Evolutionary conservation across 2,888 invertebrate genomes (phyloP), one percentile per base, ranked within the genome.

Genomic region (Steinernema carpocapsae): DNA sequence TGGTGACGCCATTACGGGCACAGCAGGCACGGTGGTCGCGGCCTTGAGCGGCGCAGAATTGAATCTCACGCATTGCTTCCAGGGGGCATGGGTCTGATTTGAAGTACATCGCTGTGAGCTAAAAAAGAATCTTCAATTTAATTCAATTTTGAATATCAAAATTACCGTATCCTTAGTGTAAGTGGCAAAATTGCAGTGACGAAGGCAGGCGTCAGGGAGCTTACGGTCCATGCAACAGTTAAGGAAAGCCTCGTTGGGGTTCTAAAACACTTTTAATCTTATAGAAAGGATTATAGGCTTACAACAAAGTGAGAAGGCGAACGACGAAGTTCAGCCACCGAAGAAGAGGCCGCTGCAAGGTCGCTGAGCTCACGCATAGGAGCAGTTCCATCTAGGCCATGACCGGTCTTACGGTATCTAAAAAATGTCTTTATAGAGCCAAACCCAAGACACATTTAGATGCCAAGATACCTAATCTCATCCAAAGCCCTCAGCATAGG

Each of bases 51-150:
- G 84, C 84, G 75, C 84, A 84, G 78, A 84, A 84, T 64, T 85
- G 85, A 75, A 85, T 80, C 71, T 85, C 85, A 51, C 77, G 77
- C 84, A 85, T 84, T 14, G 85, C 85, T 32, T 80, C 84, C 32
- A 85, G 74, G 12, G 85, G 85, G 56, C 85, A 85, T 43, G 81
- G 76, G 72, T 85, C 85, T 59, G 85, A 82, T 72, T 85, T 85
- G 80, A 85, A 84, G 79, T 85, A 85, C 85, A 85, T 85, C 10
- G 78, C 78, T 26, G 79, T 56, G 29, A 73, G 64, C 70, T 78
- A 43, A 29, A 73, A 24, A 12, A 43, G 43, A 12, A 14, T 43
- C 14, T 43, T 56, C 22, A 32, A 14, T 12, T 7, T 72, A 1
- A 46, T 51, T 32, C n/a, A n/a, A n/a, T n/a, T n/a, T n/a, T 48